Evolutionary conservation across 2,113 vertebrate species (phyloP), one percentile per base, ranked within the genome.

Genomic region (Saguinus midas): DNA sequence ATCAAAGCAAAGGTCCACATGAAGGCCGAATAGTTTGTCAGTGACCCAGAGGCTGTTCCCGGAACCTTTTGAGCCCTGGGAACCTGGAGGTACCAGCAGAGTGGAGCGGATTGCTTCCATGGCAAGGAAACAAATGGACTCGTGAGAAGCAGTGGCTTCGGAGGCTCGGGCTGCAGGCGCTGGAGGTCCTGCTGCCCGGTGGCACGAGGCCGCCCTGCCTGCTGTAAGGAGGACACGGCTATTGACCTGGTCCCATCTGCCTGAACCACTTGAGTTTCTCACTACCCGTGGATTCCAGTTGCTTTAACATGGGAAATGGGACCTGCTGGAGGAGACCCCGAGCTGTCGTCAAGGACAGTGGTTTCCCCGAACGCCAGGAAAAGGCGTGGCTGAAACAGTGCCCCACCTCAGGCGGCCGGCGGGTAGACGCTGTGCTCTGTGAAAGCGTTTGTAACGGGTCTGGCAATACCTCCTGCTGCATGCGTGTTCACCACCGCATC

Each of bases 161-260:
- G 43, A 45, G 14, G 32, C 20, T 18, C 70, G 2, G 27, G 27
- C 8, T 13, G 75, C 8, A 64, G 61, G 61, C 5, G 5, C 27
- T 64, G 61, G 27, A 64, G 61, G 61, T 64, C 11, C 61, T 13
- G 61, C 11, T 27, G 3, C 9, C 45, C 14, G 0, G 3, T 9
- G 6, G 18, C 79, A 1, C 3, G 0, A 3, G 20, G 1, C 8
- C 0, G 3, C 20, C 45, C n/a, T 5, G 35, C 9, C 14, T 21
- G 32, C 68, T 23, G 23, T 29, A 12, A 6, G 70, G 45, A 57
- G 10, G 32, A 5, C 3, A 16, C 35, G n/a, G 32, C 18, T 0
- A 5, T 29, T 20, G 10, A 37, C 20, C 6, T 6, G 37, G 45
- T n/a, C 21, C 57, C 1, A 20, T 17, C 7, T 57, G 32, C 23